A percentile compares a stretch with the other conserved stretches of the same genome.
Evolutionary conservation across 2,797 vertebrate species (phyloP).

Genomic region (Octomys mimax): DNA sequence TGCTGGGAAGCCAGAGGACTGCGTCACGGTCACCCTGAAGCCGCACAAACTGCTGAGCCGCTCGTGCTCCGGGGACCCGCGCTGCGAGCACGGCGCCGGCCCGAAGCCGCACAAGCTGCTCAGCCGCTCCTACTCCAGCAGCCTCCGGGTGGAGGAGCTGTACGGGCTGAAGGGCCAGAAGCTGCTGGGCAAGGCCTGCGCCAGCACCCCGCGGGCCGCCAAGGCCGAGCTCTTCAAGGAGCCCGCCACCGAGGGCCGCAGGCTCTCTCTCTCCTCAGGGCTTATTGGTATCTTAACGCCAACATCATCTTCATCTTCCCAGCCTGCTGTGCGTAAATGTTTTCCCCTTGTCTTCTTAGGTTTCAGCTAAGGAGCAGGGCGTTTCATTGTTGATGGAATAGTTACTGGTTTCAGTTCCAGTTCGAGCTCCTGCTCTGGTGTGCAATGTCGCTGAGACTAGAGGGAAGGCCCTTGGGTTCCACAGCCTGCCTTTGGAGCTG

Average conservation of each 20-base stretch:
- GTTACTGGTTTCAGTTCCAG: not conserved
- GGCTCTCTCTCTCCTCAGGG: slow-evolving; percentile 97
- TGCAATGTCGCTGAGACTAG: not conserved
- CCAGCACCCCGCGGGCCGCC: slow-evolving; percentile 88
- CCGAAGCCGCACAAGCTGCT: slow-evolving; percentile 93
- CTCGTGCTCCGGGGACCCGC: slow-evolving; percentile 88
- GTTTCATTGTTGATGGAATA: not conserved
- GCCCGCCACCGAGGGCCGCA: slow-evolving; percentile 89
- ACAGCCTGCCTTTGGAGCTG: not conserved
- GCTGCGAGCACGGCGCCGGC: slow-evolving; percentile 89
- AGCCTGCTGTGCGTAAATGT: slow-evolving; percentile 89
- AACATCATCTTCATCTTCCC: slow-evolving; percentile 91
- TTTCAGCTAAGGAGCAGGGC: not conserved
- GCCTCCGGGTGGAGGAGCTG: slow-evolving; percentile 92
- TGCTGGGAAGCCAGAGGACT: slow-evolving; percentile 87
- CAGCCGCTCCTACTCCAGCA: slow-evolving; percentile 93
- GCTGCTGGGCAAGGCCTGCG: too few relatives aligned
- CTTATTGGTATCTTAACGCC: slow-evolving; percentile 95
- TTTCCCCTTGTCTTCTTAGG: slow-evolving; percentile 69
- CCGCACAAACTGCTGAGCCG: slow-evolving; percentile 93
- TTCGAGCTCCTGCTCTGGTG: not conserved
- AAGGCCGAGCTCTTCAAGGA: slow-evolving; percentile 93
- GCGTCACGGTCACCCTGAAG: slow-evolving; percentile 92
- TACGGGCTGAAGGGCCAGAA: slow-evolving; percentile 87
- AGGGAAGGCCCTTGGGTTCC: not conserved